Evolutionary conservation across 2,888 invertebrate genomes (phyloP).

Genomic region (Lutraria lutraria): DNA sequence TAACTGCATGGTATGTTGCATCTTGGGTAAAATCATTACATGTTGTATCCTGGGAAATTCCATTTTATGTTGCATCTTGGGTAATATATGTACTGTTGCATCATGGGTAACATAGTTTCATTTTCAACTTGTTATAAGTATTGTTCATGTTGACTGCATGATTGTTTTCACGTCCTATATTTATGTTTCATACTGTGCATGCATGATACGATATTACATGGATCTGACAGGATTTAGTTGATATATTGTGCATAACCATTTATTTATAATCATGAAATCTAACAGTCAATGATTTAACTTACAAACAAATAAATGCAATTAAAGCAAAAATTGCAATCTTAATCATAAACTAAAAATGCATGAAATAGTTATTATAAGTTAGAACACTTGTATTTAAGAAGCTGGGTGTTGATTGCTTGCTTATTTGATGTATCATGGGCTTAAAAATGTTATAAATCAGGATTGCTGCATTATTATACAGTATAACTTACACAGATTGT

Average conservation of each 20-base stretch:
- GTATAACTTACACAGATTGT: background rate
- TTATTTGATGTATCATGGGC: background rate
- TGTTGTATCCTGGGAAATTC: background rate
- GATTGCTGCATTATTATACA: background rate
- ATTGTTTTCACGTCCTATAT: background rate
- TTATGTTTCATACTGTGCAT: background rate
- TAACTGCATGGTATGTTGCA: background rate
- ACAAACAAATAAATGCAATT: background rate
- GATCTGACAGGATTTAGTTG: background rate
- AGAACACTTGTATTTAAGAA: background rate
- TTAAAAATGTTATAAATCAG: background rate
- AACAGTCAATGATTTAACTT: background rate
- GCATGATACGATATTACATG: background rate
- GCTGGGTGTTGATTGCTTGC: background rate
- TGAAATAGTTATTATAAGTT: slow-evolving; percentile 7
- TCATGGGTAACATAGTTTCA: background rate
- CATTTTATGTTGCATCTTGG: background rate
- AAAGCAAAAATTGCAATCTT: background rate
- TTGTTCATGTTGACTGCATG: background rate
- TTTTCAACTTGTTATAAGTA: background rate
- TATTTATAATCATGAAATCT: background rate
- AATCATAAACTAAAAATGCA: background rate
- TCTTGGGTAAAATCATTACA: background rate
- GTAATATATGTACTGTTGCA: background rate
- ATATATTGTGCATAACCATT: background rate